Evolutionary conservation across 2,113 vertebrate species (phyloP), one percentile per base, ranked within the genome.

Genomic region (Morone saxatilis): DNA sequence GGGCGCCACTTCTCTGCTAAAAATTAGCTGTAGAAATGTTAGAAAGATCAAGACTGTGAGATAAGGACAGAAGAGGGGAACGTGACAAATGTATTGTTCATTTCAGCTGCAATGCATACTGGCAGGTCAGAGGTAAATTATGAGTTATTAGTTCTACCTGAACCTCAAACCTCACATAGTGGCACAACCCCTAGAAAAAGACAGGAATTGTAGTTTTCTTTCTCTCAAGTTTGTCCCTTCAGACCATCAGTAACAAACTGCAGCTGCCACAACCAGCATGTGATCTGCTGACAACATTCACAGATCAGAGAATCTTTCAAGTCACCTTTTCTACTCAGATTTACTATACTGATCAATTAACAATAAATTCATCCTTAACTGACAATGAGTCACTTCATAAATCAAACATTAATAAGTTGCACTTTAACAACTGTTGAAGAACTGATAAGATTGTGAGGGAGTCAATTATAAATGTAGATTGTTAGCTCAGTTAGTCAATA

Each of bases 401-500:
- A 73, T 65, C 4, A 3, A 45, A 71, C 7, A 71, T 56, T n/a
- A 31, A 62, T 20, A 38, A 41, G 48, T 36, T 75, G 22, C 22
- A 59, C 41, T n/a, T 71, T 11, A 4, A 43, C 22, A 67, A 67
- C 45, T 14, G 45, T 13, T 47, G 45, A 63, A 12, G 80, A 38
- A 7, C 17, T 69, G 68, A 77, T 73, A 57, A 45, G 31, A 73
- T 48, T 68, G 7, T 53, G 22, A 68, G 41, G 9, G 40, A 51
- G 43, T 31, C 4, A 4, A n/a, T 67, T 20, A 48, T 60, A 31
- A 50, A 22, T 36, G 53, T 48, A 48, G 60, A 17, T 22, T 83
- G 65, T 79, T 47, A 5, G 12, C 47, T 61, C 60, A 76, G 13
- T 73, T 6, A n/a, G 57, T 54, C 45, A 72, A 60, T 59, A 66